These are phyloP conservation scores for Lamellibrachia columna DNA, from an alignment of 2,888 invertebrate genomes.

Conservation along the genomic window DNA sequence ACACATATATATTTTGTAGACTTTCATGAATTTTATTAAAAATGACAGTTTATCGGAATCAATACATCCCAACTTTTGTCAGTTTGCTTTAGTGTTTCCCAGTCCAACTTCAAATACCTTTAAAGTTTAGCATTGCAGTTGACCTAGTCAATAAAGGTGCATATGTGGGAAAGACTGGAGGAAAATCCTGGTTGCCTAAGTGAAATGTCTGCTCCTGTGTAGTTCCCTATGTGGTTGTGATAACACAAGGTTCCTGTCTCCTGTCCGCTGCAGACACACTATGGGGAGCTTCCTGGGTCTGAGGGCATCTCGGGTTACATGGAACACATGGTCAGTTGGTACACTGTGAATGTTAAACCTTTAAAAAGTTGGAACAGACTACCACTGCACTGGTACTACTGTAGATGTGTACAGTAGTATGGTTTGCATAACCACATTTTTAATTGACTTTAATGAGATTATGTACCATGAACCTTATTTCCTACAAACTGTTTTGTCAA, in stretches of 20 bases:
- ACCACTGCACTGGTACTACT: neutral
- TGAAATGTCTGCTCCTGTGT: neutral
- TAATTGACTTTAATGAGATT: neutral
- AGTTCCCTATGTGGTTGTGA: conserved; percentile 2
- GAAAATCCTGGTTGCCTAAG: neutral
- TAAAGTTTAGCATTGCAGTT: neutral
- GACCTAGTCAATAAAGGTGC: neutral
- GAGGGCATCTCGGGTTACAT: neutral
- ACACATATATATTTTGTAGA: no score
- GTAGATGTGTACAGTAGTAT: neutral
- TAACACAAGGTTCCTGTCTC: neutral
- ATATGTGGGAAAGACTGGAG: neutral
- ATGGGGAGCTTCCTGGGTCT: neutral
- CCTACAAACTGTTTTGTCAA: neutral
- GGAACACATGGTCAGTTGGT: neutral
- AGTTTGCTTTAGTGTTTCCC: no score
- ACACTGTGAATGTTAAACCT: neutral
- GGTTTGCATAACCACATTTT: neutral
- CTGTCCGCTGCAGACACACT: neutral
- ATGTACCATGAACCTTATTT: neutral
- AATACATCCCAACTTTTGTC: no score
- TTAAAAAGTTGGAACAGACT: neutral
- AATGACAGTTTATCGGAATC: no score
- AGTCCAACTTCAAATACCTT: neutral
- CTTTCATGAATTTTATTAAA: no score